Evolutionary conservation across 2,113 vertebrate genomes (phyloP).

Genomic region (Paedocypris sp.): DNA sequence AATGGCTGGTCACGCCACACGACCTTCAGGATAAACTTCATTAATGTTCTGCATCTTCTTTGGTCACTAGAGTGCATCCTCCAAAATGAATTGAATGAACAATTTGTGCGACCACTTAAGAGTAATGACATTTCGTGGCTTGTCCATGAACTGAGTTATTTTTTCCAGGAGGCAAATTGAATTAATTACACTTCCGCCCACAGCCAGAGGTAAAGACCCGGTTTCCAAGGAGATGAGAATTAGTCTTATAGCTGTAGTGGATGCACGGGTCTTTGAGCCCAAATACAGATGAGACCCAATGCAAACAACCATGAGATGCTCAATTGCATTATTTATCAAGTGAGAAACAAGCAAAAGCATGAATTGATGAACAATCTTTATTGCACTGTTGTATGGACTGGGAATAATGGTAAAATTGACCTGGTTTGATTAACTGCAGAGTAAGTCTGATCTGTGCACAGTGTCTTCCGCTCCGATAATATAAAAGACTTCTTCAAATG

Average conservation of each 20-base stretch:
- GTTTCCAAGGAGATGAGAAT: constrained; percentile 26
- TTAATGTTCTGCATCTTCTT: not conserved
- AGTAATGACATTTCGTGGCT: constrained; percentile 19
- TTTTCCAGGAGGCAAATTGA: constrained; percentile 12
- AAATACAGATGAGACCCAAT: not conserved
- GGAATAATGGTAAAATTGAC: not conserved
- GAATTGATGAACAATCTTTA: not conserved
- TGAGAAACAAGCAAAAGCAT: not conserved
- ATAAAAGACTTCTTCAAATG: not conserved
- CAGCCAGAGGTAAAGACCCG: constrained; percentile 18
- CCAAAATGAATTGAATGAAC: not conserved
- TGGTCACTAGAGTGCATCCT: not conserved
- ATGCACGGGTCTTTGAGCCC: not conserved
- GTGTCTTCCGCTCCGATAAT: not conserved
- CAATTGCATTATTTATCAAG: not conserved
- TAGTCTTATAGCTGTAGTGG: not conserved
- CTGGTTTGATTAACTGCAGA: not conserved
- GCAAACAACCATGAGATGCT: not conserved
- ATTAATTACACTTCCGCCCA: constrained; percentile 23
- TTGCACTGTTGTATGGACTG: not conserved
- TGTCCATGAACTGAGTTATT: constrained; percentile 17
- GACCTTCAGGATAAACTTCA: not conserved
- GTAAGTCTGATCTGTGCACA: not conserved
- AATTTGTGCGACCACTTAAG: constrained; percentile 23
- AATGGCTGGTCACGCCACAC: not conserved